These are phyloP conservation scores for Sinopyrophorus schimmeli DNA, from an alignment of 2,888 invertebrate species.

Conservation along the genomic window DNA sequence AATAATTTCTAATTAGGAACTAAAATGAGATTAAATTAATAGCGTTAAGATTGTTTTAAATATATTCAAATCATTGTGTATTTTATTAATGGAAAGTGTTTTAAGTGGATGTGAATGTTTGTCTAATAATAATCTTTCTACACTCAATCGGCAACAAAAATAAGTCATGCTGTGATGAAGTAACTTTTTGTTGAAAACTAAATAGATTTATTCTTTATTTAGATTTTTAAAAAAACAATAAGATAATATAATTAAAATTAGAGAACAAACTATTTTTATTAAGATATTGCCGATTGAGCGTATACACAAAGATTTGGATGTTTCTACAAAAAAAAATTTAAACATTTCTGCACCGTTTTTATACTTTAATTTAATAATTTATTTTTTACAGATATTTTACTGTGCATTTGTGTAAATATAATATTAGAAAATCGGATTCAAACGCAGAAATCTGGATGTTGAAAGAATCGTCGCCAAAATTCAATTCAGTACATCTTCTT, in stretches of 20 bases:
- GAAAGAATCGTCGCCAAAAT: too few species aligned
- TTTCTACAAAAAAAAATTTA: too few species aligned
- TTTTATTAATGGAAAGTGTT: neutral
- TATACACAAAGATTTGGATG: slow-evolving; percentile 12
- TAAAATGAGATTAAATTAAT: slow-evolving; percentile 17
- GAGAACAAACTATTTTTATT: neutral
- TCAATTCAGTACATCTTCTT: too few species aligned
- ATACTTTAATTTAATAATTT: slow-evolving; percentile 25
- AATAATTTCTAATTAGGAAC: slow-evolving; percentile 14
- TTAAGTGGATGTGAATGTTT: neutral
- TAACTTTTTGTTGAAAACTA: neutral
- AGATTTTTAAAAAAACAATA: too few species aligned
- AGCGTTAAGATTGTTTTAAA: slow-evolving; percentile 10
- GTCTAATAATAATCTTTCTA: neutral
- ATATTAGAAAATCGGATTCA: slow-evolving; percentile 5
- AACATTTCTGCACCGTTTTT: too few species aligned
- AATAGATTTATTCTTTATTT: neutral
- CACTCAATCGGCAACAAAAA: neutral
- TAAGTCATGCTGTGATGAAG: neutral
- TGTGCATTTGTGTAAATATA: slow-evolving; percentile 18
- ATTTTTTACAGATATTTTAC: slow-evolving; percentile 14
- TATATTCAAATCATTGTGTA: slow-evolving; percentile 14
- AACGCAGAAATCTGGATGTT: neutral
- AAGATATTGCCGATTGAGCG: neutral
- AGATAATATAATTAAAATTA: neutral